Conservation (phyloP, 2,113 vertebrate species). For the Nyctibius bracteatus region DNA sequence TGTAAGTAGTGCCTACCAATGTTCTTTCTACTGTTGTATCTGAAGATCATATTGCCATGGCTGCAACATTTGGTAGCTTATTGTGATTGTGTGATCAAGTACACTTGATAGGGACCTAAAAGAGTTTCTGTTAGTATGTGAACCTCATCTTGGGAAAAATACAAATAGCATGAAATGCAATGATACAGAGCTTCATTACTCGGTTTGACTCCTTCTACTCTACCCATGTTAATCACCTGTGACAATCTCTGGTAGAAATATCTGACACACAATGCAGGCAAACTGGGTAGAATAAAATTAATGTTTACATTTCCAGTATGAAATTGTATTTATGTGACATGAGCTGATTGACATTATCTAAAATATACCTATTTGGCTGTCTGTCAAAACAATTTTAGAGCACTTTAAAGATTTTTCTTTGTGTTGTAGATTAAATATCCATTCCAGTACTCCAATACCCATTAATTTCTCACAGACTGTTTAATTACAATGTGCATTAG, state of each 20-base stretch:
- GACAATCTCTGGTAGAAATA: not conserved
- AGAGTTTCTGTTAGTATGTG: not conserved
- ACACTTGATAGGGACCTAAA: not conserved
- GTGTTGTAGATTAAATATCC: not conserved
- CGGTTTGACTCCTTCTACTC: not conserved
- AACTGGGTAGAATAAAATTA: not conserved
- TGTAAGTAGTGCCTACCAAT: not conserved
- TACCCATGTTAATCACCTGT: not conserved
- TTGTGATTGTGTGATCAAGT: not conserved
- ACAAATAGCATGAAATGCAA: not conserved
- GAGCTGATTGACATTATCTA: not conserved
- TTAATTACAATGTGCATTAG: not conserved
- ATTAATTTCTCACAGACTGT: not conserved
- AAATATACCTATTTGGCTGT: not conserved
- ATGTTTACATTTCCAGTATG: not conserved
- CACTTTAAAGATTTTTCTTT: not conserved
- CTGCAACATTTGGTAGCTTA: not conserved
- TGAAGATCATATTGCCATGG: not conserved
- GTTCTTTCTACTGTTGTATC: not conserved
- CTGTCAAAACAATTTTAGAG: not conserved
- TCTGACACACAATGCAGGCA: not conserved
- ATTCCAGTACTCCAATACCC: not conserved
- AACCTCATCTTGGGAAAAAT: not conserved
- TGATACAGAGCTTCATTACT: not conserved
- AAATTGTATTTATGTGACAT: not conserved